Evolutionary conservation across 2,888 invertebrate species (phyloP).

Genomic region (Agriopis leucophaearia): DNA sequence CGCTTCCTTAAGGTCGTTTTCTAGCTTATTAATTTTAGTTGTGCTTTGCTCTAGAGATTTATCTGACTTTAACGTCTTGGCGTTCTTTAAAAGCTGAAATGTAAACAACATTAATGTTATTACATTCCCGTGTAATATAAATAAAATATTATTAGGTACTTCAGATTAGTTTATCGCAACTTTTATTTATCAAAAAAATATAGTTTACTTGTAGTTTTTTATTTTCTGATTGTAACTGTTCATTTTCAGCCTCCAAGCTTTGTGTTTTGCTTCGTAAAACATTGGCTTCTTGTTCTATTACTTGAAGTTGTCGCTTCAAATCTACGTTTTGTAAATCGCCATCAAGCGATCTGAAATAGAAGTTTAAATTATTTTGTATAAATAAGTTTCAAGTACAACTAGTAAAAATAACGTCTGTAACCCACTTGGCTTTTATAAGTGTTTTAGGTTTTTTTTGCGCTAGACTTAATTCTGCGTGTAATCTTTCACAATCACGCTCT

Average conservation of each 20-base stretch:
- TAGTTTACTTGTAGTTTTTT: constrained; percentile 87
- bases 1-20: constrained; percentile 88
- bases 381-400: neutral
- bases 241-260: constrained; percentile 91
- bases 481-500: constrained; percentile 92
- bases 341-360: constrained; percentile 85
- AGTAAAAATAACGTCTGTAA: constrained; percentile 32
- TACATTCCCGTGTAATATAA: too few relatives aligned
- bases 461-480: constrained; percentile 90
- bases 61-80: constrained; percentile 84
- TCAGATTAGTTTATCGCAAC: neutral
- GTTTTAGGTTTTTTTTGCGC: constrained; percentile 88
- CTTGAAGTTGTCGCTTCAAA: constrained; percentile 90
- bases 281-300: constrained; percentile 91
- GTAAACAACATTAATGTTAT: constrained; percentile 20
- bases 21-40: constrained; percentile 87
- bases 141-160: constrained; percentile 3
- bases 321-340: constrained; percentile 89
- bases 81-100: constrained; percentile 83
- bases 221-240: constrained; percentile 91
- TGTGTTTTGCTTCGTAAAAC: constrained; percentile 89
- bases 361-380: constrained; percentile 17
- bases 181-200: neutral
- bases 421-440: constrained; percentile 88
- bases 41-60: constrained; percentile 86